These are phyloP conservation scores for Drosophila recens DNA, from an alignment of 2,888 invertebrate species.

Conservation along the genomic window DNA sequence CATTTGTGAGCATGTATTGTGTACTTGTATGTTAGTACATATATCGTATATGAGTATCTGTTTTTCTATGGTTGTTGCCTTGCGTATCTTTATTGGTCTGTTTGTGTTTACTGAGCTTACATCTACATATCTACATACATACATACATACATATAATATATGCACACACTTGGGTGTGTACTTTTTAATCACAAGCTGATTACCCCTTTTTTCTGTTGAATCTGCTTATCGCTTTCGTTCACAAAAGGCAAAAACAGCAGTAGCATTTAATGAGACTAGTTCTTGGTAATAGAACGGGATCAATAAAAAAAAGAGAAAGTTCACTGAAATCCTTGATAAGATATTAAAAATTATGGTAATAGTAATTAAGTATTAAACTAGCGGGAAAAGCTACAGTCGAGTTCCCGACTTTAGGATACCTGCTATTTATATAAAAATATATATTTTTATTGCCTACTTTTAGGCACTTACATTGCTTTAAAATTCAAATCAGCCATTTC, in stretches of 20 bases:
- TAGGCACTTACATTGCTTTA: too few relatives aligned
- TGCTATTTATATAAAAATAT: too few relatives aligned
- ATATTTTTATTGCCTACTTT: too few relatives aligned
- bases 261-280: neutral
- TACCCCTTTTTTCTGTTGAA: slow-evolving; percentile 1
- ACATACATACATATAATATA: neutral
- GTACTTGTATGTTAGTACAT: neutral
- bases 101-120: slow-evolving; percentile 27
- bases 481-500: too few relatives aligned
- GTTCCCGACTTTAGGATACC: too few relatives aligned
- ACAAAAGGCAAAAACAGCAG: neutral
- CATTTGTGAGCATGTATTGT: neutral
- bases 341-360: neutral
- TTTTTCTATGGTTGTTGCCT: slow-evolving; percentile 18
- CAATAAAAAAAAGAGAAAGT: neutral
- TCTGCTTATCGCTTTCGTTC: neutral
- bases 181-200: slow-evolving; percentile 11
- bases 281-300: neutral
- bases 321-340: neutral
- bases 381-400: too few relatives aligned
- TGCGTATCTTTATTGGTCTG: slow-evolving; percentile 39
- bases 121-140: neutral
- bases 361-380: too few relatives aligned
- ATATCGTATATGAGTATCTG: neutral
- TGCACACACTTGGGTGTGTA: slow-evolving; percentile 17